phyloP scores from a whole-genome alignment of 2,888 invertebrate species.

The Nomada fabriciana region DNA sequence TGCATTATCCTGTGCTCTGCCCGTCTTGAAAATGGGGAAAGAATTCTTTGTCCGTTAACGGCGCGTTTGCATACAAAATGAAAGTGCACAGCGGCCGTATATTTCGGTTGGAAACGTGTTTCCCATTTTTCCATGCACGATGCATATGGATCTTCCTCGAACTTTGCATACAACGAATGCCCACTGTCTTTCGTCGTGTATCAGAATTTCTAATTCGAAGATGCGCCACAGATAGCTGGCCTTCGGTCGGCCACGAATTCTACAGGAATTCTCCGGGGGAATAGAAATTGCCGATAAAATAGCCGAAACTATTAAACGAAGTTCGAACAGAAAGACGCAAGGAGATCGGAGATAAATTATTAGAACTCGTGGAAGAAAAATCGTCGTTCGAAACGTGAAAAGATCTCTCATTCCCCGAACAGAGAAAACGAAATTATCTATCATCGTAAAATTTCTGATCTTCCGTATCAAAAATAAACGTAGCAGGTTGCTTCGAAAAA shows the following conservation, averaged over 20 bases:
- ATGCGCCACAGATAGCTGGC: background rate
- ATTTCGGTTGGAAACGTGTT: constrained; percentile 21
- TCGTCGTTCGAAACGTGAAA: too few species aligned
- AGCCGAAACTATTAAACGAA: background rate
- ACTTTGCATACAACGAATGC: constrained; percentile 24
- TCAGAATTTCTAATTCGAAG: constrained; percentile 40
- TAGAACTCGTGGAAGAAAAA: too few species aligned
- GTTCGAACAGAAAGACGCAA: too few species aligned
- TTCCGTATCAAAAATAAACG: too few species aligned
- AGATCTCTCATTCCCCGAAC: too few species aligned
- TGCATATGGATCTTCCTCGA: constrained; percentile 38
- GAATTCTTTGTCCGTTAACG: background rate
- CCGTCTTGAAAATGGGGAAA: background rate
- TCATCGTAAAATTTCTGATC: too few species aligned
- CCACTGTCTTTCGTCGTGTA: background rate
- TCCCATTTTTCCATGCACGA: constrained; percentile 24
- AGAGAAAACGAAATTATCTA: too few species aligned
- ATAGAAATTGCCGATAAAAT: background rate
- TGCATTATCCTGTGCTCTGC: background rate
- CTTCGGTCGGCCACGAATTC: background rate
- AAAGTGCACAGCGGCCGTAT: constrained; percentile 2
- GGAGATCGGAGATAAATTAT: too few species aligned
- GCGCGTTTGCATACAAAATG: constrained; percentile 26
- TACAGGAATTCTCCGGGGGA: background rate
- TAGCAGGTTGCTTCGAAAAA: too few species aligned